Evolutionary conservation across 2,888 invertebrate species (phyloP).

Genomic region (Athalia cordata): DNA sequence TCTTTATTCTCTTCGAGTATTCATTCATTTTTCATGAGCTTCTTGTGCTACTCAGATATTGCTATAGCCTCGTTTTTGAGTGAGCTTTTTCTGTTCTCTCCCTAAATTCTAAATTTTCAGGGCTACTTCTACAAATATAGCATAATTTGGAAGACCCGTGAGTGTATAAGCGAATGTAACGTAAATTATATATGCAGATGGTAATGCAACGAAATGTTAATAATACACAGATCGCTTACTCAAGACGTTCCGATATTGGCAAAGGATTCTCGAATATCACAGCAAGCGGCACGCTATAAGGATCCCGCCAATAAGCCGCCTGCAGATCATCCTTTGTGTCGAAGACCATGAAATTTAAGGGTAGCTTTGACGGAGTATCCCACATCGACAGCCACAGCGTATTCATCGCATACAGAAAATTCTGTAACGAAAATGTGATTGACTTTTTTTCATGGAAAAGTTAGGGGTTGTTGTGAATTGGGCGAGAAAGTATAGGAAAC

Average conservation of each 20-base stretch:
- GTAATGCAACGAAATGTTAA: neutral
- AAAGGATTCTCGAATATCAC: conserved; percentile 79
- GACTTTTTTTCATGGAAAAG: neutral
- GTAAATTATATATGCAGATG: neutral
- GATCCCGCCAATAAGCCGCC: conserved; percentile 81
- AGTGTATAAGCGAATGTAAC: too few species aligned
- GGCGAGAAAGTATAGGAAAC: too few species aligned
- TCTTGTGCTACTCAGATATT: neutral
- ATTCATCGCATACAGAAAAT: conserved; percentile 80
- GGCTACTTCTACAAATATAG: neutral
- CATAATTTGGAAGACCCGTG: too few species aligned
- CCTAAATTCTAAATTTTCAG: neutral
- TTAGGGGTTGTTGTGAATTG: too few species aligned
- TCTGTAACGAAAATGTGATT: conserved; percentile 71
- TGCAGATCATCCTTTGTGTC: conserved; percentile 81
- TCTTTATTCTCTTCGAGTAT: neutral
- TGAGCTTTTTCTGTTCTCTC: too few species aligned
- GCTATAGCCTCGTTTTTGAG: neutral
- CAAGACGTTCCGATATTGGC: conserved; percentile 72
- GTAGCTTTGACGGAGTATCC: conserved; percentile 74
- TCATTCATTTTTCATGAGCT: conserved; percentile 18
- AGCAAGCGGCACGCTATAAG: conserved; percentile 81
- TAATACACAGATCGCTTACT: conserved; percentile 70
- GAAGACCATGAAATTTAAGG: conserved; percentile 81
- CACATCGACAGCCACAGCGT: conserved; percentile 76